These are phyloP conservation scores for Drosophila simulans DNA, from an alignment of 1,140 invertebrate species.

Conservation along the genomic window DNA sequence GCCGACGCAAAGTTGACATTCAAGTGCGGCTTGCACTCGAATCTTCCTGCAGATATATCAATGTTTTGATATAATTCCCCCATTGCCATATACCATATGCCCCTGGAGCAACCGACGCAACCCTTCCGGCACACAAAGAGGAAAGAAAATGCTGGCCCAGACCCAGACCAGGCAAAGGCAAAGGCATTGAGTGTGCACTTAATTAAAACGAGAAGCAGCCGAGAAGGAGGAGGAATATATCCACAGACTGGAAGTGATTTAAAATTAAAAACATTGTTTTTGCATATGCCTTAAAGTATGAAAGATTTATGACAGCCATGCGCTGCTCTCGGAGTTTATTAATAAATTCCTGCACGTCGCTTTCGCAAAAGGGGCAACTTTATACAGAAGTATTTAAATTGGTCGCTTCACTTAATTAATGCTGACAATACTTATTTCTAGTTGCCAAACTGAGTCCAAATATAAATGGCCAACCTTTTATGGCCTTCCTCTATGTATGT, in stretches of 20 bases:
- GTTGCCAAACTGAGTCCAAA: slow-evolving; percentile 12
- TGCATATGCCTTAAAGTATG: slow-evolving; percentile 74
- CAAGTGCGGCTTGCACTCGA: slow-evolving; percentile 71
- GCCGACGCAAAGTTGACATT: slow-evolving; percentile 79
- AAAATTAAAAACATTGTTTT: slow-evolving; percentile 74
- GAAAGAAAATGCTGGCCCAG: slow-evolving; percentile 6
- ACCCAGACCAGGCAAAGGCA: slow-evolving; percentile 13
- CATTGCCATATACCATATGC: slow-evolving; percentile 38
- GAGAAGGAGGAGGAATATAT: slow-evolving; percentile 16
- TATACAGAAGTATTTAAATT: slow-evolving; percentile 69
- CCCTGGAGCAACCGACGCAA: slow-evolving; percentile 12
- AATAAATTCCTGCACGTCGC: slow-evolving; percentile 60
- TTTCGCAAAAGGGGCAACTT: slow-evolving; percentile 30
- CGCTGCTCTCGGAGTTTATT: slow-evolving; percentile 62
- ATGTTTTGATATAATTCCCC: slow-evolving; percentile 81
- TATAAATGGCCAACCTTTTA: slow-evolving; percentile 41
- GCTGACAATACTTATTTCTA: slow-evolving; percentile 44
- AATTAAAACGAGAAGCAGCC: slow-evolving; percentile 63
- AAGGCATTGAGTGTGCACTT: slow-evolving; percentile 65
- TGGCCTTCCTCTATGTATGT: slow-evolving; percentile 11
- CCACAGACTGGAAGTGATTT: slow-evolving; percentile 59
- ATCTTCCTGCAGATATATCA: slow-evolving; percentile 37
- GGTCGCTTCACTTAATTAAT: slow-evolving; percentile 60
- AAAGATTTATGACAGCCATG: slow-evolving; percentile 80
- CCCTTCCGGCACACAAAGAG: slow-evolving; percentile 12